Evolutionary conservation across 2,888 invertebrate genomes (phyloP).

Genomic region (Cheiracanthium punctorium): DNA sequence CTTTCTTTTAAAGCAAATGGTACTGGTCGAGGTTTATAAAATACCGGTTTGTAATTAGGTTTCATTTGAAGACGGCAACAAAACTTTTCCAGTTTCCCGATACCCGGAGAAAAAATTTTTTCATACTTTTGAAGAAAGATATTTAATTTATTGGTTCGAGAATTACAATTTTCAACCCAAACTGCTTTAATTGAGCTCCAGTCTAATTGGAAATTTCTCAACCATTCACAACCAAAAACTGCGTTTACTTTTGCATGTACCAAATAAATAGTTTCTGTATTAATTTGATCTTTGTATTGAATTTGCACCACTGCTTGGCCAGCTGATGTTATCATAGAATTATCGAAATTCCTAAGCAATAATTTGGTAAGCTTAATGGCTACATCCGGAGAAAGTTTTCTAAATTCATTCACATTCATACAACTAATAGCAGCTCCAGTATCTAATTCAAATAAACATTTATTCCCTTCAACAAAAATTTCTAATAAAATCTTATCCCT

Average conservation of each 20-base stretch:
- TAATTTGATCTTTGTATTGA: slow-evolving; percentile 54
- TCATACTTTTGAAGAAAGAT: slow-evolving; percentile 33
- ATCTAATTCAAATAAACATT: slow-evolving; percentile 38
- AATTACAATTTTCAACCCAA: slow-evolving; percentile 30
- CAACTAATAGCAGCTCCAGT: slow-evolving; percentile 50
- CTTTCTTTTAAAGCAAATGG: slow-evolving; percentile 48
- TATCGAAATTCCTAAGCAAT: slow-evolving; percentile 53
- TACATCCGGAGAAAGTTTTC: slow-evolving; percentile 48
- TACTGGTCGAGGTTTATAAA: slow-evolving; percentile 43
- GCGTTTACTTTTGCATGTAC: slow-evolving; percentile 53
- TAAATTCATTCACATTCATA: slow-evolving; percentile 48
- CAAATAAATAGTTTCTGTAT: slow-evolving; percentile 52
- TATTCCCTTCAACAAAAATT: slow-evolving; percentile 42
- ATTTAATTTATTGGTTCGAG: slow-evolving; percentile 29
- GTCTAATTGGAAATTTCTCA: slow-evolving; percentile 48
- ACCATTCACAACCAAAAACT: slow-evolving; percentile 52
- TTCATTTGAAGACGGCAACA: slow-evolving; percentile 42
- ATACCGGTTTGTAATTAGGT: slow-evolving; percentile 41
- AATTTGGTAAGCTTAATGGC: slow-evolving; percentile 53
- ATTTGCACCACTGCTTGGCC: slow-evolving; percentile 53
- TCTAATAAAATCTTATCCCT: slow-evolving; percentile 52
- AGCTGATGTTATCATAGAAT: slow-evolving; percentile 52
- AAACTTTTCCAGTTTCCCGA: slow-evolving; percentile 44
- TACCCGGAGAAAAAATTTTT: slow-evolving; percentile 38
- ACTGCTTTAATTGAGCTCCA: slow-evolving; percentile 34